Conservation (phyloP, 30 jellyfish, hydroid and myxozoan genomes). For the Aurelia coerulea region DNA sequence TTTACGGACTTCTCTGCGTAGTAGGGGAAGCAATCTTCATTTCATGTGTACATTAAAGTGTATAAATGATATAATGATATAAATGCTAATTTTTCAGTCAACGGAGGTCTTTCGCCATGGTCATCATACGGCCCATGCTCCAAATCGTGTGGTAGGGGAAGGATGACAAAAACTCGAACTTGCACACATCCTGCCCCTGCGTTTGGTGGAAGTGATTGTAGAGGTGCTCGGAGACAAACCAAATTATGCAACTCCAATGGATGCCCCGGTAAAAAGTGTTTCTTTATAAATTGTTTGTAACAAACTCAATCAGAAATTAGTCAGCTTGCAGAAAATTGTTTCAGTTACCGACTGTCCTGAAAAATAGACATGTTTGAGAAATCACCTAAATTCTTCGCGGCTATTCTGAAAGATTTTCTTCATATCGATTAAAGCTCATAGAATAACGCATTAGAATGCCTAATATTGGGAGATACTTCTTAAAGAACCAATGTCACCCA, state of each 20-base stretch:
- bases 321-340: too few species aligned
- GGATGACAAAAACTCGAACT: constrained; percentile 35
- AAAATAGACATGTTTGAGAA: too few species aligned
- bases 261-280: background rate
- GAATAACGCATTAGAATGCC: too few species aligned
- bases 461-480: too few species aligned
- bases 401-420: too few species aligned
- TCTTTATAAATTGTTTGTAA: too few species aligned
- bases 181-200: constrained; percentile 80
- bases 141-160: constrained; percentile 80
- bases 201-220: constrained; percentile 72
- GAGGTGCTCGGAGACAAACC: background rate
- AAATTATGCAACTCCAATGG: constrained; percentile 2
- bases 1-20: background rate
- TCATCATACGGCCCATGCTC: constrained; percentile 63
- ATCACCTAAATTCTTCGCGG: too few species aligned
- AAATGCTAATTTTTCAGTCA: constrained; percentile 28
- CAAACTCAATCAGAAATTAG: too few species aligned
- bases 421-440: too few species aligned
- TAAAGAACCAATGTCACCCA: too few species aligned
- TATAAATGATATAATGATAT: background rate
- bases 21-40: background rate
- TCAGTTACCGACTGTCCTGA: too few species aligned
- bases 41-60: background rate
- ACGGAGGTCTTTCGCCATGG: constrained; percentile 80